A percentile compares a stretch with the other conserved stretches of the same genome.
phyloP scores from a whole-genome alignment of 2,797 vertebrate species.

The Heterohyrax brucei region DNA sequence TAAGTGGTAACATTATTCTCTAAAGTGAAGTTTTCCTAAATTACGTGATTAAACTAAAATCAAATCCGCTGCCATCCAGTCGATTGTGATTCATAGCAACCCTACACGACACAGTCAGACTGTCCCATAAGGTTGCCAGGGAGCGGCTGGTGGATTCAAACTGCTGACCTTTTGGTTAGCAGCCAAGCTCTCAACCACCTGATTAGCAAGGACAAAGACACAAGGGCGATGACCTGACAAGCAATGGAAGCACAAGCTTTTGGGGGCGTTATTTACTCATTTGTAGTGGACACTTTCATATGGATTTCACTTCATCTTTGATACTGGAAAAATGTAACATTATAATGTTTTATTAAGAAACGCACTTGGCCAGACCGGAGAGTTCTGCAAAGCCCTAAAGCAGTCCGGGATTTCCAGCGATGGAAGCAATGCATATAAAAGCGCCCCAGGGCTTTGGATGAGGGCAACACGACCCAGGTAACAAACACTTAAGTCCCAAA shows the following conservation, averaged over 20 bases:
- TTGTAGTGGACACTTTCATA: too few relatives aligned
- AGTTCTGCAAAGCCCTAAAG: not conserved
- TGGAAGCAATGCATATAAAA: not conserved
- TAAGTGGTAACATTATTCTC: not conserved
- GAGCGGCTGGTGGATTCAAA: too few relatives aligned
- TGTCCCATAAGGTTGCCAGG: too few relatives aligned
- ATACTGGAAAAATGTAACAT: not conserved
- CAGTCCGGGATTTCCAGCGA: not conserved
- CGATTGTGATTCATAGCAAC: too few relatives aligned
- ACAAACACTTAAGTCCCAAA: not conserved
- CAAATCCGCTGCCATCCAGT: too few relatives aligned
- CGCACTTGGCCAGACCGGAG: not conserved
- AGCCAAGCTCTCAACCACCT: too few relatives aligned
- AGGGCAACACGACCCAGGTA: not conserved
- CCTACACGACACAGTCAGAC: too few relatives aligned
- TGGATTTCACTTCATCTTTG: too few relatives aligned
- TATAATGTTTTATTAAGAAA: slow-evolving; percentile 36
- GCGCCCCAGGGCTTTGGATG: not conserved
- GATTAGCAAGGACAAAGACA: not conserved
- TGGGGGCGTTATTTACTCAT: too few relatives aligned
- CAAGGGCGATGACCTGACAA: too few relatives aligned
- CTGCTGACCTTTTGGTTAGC: too few relatives aligned
- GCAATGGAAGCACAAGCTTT: too few relatives aligned
- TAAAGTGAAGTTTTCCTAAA: slow-evolving; percentile 28
- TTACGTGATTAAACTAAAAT: not conserved